Conservation (phyloP, 2,113 vertebrate species). For the Dipodomys merriami region DNA sequence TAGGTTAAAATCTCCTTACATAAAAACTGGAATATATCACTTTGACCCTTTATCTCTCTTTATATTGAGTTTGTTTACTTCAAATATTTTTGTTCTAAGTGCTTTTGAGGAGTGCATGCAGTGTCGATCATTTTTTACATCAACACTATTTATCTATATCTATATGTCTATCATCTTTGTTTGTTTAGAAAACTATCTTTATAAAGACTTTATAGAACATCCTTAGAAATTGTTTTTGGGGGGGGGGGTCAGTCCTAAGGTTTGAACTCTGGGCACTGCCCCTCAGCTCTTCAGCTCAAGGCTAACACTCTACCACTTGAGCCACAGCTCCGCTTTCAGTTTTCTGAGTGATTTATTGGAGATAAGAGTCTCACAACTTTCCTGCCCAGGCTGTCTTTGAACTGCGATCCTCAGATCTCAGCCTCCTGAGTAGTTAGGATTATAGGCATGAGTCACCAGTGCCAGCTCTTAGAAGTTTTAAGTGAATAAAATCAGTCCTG, state of each 20-base stretch:
- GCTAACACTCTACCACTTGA: no score
- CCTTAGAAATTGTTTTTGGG: neutral
- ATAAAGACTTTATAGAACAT: neutral
- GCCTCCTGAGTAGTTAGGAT: no score
- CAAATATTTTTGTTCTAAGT: neutral
- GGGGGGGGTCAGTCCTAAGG: no score
- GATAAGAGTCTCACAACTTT: no score
- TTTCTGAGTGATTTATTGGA: no score
- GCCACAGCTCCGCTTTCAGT: no score
- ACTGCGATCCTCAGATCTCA: no score
- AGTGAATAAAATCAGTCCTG: constrained; percentile 17
- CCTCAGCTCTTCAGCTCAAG: no score
- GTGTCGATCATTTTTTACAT: constrained; percentile 17
- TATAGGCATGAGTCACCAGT: no score
- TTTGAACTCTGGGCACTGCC: no score
- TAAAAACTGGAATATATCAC: constrained; percentile 13
- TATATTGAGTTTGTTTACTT: constrained; percentile 13
- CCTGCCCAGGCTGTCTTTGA: no score
- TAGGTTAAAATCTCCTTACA: neutral
- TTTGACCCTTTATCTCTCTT: neutral
- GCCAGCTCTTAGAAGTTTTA: neutral
- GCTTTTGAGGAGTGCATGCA: neutral
- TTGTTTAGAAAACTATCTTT: constrained; percentile 37
- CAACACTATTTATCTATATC: neutral
- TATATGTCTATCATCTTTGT: constrained; percentile 23